Conservation (phyloP, 2,888 invertebrate genomes). For the Meiosimyza decipiens region DNA sequence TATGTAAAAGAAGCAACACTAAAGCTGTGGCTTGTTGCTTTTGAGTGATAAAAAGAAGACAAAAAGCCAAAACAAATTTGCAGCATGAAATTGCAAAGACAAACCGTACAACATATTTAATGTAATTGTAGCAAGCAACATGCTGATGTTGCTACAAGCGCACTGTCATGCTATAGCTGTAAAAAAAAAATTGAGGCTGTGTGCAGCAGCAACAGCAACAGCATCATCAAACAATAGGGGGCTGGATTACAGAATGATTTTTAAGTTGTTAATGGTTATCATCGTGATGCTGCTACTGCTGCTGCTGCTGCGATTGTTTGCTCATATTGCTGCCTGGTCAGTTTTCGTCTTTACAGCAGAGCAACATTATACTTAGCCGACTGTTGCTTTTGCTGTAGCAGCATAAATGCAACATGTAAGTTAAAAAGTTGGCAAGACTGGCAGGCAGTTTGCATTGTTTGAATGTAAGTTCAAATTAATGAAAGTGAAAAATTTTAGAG, state of each 20-base stretch:
- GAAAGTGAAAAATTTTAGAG: no score
- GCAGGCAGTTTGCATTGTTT: no score
- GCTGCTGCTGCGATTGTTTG: no score
- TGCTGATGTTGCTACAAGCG: not conserved
- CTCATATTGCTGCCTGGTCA: conserved; percentile 44
- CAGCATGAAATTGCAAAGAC: not conserved
- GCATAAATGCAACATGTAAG: not conserved
- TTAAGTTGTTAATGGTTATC: no score
- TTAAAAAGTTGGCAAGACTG: no score
- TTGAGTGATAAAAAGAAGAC: conserved; percentile 7
- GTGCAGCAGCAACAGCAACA: not conserved
- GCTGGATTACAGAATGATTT: not conserved
- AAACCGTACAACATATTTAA: conserved; percentile 18
- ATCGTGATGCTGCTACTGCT: no score
- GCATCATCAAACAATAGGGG: not conserved
- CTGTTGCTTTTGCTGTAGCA: conserved; percentile 1
- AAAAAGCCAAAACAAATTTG: not conserved
- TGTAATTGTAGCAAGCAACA: conserved; percentile 15
- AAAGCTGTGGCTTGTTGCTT: conserved; percentile 25
- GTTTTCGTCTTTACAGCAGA: conserved; percentile 52
- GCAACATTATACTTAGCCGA: no score
- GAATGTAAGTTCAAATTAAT: no score
- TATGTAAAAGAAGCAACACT: not conserved
- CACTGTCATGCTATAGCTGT: not conserved
- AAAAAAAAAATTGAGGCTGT: not conserved